These are phyloP conservation scores for Tachina grossa DNA, from an alignment of 2,888 invertebrate genomes.

Conservation along the genomic window DNA sequence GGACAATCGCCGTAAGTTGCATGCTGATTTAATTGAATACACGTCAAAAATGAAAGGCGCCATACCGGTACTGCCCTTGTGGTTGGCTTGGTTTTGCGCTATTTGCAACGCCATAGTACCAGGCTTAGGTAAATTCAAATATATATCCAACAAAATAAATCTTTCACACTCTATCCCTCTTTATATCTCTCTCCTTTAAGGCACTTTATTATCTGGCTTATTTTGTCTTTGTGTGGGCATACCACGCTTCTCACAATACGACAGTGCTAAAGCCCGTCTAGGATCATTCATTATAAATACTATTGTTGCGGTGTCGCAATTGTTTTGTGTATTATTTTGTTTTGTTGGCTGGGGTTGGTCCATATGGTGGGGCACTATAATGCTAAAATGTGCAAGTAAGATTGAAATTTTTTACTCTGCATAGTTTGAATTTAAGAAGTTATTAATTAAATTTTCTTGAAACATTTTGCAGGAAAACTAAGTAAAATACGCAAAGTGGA, in stretches of 20 bases:
- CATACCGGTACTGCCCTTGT: conserved; percentile 94
- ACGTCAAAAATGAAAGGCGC: conserved; percentile 95
- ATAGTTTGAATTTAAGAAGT: neutral
- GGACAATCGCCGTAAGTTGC: conserved; percentile 90
- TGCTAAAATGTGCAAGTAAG: conserved; percentile 95
- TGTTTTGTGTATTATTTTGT: conserved; percentile 96
- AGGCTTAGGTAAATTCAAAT: conserved; percentile 86
- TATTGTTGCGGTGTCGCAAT: conserved; percentile 93
- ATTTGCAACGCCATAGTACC: conserved; percentile 91
- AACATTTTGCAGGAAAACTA: conserved; percentile 85
- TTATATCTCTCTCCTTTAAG: conserved; percentile 83
- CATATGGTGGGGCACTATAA: conserved; percentile 98
- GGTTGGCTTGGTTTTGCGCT: conserved; percentile 93
- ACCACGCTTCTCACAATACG: conserved; percentile 92
- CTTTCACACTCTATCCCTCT: no score
- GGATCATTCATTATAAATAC: conserved; percentile 93
- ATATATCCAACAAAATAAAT: neutral
- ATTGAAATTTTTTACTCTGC: neutral
- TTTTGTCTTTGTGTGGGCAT: conserved; percentile 95
- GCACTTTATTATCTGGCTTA: conserved; percentile 94
- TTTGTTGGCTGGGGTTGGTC: conserved; percentile 99
- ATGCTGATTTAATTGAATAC: conserved; percentile 90
- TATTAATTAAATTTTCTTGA: neutral
- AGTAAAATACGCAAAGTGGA: conserved; percentile 85
- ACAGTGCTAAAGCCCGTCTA: conserved; percentile 89